Evolutionary conservation across 2,888 invertebrate genomes (phyloP).

Genomic region (Xestia sexstrigata): DNA sequence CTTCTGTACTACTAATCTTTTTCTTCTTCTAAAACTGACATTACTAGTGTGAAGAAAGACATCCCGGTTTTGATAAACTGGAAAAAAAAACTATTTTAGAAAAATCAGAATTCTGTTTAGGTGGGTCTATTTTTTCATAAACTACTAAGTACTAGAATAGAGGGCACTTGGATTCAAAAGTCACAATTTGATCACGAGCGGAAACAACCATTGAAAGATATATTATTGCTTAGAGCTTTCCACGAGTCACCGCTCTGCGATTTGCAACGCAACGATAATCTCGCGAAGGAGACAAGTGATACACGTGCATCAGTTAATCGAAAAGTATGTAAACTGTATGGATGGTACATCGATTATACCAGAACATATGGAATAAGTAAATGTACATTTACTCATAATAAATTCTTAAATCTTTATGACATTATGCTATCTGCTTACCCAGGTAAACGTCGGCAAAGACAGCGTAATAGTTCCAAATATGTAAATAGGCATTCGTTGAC

Average conservation of each 20-base stretch:
- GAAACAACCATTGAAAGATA: no score
- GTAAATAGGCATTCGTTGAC: conserved; percentile 84
- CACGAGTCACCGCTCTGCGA: no score
- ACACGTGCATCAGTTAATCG: no score
- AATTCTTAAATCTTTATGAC: background rate
- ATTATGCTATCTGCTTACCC: conserved; percentile 74
- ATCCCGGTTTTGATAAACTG: conserved; percentile 87
- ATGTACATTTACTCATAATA: no score
- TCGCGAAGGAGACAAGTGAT: no score
- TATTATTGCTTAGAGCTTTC: no score
- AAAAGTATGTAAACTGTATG: background rate
- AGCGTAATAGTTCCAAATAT: conserved; percentile 84
- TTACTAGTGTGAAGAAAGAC: conserved; percentile 86
- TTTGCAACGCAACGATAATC: no score
- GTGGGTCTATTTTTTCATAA: background rate
- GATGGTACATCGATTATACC: background rate
- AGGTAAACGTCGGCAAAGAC: conserved; percentile 85
- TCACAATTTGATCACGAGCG: background rate
- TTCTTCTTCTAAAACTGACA: conserved; percentile 83
- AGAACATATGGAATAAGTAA: no score
- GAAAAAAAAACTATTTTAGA: conserved; percentile 68
- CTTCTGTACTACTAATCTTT: background rate
- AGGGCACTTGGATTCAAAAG: background rate
- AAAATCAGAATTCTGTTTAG: background rate
- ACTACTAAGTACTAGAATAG: background rate